These are phyloP conservation scores for Drosophila mayri DNA, from an alignment of 1,140 invertebrate species.

Conservation along the genomic window DNA sequence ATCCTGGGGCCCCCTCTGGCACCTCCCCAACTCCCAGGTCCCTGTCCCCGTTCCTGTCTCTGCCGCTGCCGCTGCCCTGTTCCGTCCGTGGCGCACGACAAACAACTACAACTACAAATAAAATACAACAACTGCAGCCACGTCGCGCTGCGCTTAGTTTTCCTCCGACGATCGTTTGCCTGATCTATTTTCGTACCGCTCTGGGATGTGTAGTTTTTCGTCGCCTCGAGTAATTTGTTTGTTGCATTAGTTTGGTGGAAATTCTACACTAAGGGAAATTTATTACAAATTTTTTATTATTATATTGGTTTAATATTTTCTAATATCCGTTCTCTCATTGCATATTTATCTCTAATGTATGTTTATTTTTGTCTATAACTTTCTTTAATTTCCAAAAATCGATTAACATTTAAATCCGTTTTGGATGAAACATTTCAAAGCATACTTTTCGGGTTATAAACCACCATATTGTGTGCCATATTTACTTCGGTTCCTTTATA, in stretches of 20 bases:
- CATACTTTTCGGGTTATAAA: neutral
- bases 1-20: constrained; percentile 49
- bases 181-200: constrained; percentile 76
- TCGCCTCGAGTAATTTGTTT: constrained; percentile 81
- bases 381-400: neutral
- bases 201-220: constrained; percentile 65
- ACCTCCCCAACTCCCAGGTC: neutral
- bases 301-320: neutral
- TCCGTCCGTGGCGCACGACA: constrained; percentile 76
- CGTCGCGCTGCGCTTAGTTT: constrained; percentile 50
- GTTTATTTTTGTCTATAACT: neutral
- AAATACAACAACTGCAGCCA: constrained; percentile 33
- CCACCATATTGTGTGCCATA: too few relatives aligned
- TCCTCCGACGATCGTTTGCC: constrained; percentile 65
- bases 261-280: constrained; percentile 52
- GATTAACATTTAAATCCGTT: rapidly evolving
- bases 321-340: neutral
- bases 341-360: too few relatives aligned
- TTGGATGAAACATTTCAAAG: neutral
- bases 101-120: constrained; percentile 58
- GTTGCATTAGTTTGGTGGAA: constrained; percentile 68
- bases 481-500: too few relatives aligned
- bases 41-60: neutral
- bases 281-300: neutral
- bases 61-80: neutral